phyloP scores from a whole-genome alignment of 2,113 vertebrate species.

The Pogona vitticeps region DNA sequence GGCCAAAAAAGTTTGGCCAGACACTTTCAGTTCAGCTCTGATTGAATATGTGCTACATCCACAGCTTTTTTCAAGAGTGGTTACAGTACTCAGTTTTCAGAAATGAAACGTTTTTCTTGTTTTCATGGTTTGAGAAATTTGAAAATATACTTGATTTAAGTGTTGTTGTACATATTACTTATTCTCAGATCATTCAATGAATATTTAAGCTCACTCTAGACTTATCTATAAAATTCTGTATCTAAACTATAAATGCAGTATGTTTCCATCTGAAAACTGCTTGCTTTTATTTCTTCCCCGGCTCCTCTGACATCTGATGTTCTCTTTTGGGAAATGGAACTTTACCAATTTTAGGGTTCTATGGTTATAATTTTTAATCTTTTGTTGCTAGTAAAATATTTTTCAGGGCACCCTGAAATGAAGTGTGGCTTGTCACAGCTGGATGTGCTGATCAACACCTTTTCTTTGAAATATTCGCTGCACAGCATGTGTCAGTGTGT shows the following conservation, averaged over 20 bases:
- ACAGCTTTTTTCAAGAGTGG: background rate
- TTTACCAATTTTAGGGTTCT: constrained; percentile 12
- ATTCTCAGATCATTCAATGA: background rate
- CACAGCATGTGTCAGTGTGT: constrained; percentile 55
- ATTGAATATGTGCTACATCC: background rate
- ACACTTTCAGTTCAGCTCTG: background rate
- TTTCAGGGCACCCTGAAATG: constrained; percentile 24
- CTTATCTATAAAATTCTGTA: background rate
- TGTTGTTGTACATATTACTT: background rate
- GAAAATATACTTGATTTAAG: background rate
- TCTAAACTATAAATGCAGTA: background rate
- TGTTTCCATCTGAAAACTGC: background rate
- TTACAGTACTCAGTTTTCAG: background rate
- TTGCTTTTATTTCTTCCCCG: background rate
- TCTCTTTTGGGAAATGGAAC: constrained; percentile 3
- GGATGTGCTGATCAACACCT: constrained; percentile 47
- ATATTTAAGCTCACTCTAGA: background rate
- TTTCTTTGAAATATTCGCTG: constrained; percentile 57
- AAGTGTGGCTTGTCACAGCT: constrained; percentile 38
- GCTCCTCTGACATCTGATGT: background rate
- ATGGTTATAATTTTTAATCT: background rate
- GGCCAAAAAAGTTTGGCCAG: background rate
- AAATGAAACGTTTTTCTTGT: background rate
- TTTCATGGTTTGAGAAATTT: background rate
- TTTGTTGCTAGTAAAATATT: constrained; percentile 17